Conservation (phyloP, 1,140 invertebrate genomes). For the Leptestheria dahalacensis region DNA sequence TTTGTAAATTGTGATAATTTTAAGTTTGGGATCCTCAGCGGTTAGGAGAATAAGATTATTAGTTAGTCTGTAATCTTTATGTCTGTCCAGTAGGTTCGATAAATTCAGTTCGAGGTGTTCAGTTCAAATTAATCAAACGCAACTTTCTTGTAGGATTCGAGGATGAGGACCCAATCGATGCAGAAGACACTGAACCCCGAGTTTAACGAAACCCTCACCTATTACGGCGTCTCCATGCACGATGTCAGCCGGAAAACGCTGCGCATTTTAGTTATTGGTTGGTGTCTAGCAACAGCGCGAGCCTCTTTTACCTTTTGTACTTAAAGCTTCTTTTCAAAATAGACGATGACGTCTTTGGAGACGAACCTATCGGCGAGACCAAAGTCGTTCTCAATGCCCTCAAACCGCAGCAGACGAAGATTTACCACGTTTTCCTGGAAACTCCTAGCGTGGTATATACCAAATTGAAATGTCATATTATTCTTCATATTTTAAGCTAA, state of each 20-base stretch:
- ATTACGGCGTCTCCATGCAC: slow-evolving; percentile 69
- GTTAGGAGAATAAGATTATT: too few species aligned
- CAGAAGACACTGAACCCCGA: slow-evolving; percentile 85
- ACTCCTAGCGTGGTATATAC: slow-evolving; percentile 30
- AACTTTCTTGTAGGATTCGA: slow-evolving; percentile 17
- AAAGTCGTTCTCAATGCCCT: slow-evolving; percentile 45
- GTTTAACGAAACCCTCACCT: slow-evolving; percentile 82
- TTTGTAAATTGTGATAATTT: too few species aligned
- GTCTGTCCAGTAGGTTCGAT: too few species aligned
- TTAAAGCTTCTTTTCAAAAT: slow-evolving; percentile 14
- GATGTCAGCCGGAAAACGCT: slow-evolving; percentile 55
- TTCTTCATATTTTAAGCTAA: too few species aligned
- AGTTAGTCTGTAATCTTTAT: too few species aligned
- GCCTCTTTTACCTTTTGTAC: too few species aligned
- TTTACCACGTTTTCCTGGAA: slow-evolving; percentile 44
- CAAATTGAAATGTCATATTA: not conserved
- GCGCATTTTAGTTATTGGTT: slow-evolving; percentile 47
- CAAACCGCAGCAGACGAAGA: slow-evolving; percentile 43
- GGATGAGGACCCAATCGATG: slow-evolving; percentile 70
- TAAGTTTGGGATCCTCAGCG: too few species aligned
- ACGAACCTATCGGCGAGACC: slow-evolving; percentile 68
- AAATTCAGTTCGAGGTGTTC: too few species aligned
- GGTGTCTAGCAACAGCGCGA: too few species aligned
- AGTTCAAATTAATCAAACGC: too few species aligned
- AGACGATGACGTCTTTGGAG: slow-evolving; percentile 72